Conservation (phyloP, 2,888 invertebrate genomes). For the Spialia ferax region DNA sequence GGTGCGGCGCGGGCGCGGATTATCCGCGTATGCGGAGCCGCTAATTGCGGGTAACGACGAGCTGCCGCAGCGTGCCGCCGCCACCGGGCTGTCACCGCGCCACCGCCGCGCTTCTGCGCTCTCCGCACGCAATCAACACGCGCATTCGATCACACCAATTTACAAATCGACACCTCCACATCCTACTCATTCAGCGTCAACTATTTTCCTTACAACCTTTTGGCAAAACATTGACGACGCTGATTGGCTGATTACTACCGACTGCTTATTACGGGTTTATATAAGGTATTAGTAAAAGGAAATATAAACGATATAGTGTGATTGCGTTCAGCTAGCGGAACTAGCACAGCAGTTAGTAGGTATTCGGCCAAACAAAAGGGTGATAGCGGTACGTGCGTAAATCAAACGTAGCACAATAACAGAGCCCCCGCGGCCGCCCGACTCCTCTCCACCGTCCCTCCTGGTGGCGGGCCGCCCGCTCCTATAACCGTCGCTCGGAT, state of each 20-base stretch:
- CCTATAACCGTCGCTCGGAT: conserved; percentile 70
- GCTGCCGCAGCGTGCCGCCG: conserved; percentile 51
- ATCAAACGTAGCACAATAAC: conserved; percentile 86
- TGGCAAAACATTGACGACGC: not conserved
- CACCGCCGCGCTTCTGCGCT: conserved; percentile 38
- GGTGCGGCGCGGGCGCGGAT: conserved; percentile 67
- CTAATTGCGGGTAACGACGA: conserved; percentile 82
- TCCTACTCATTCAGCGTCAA: conserved; percentile 9
- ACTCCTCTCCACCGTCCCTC: conserved; percentile 64
- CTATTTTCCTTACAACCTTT: not conserved
- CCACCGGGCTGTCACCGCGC: conserved; percentile 39
- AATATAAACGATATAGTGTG: conserved; percentile 54
- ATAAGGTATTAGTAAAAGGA: too few species aligned
- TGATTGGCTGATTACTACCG: not conserved
- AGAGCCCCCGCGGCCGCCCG: conserved; percentile 70
- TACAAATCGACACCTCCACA: conserved; percentile 23
- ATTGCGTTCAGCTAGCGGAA: conserved; percentile 73
- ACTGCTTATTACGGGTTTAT: not conserved
- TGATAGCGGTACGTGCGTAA: conserved; percentile 85
- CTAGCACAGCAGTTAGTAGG: conserved; percentile 78
- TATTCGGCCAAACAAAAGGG: conserved; percentile 84
- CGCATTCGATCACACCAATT: conserved; percentile 42
- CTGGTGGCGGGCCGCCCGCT: conserved; percentile 66
- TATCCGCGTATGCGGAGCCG: conserved; percentile 80
- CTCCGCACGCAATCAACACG: conserved; percentile 51